These are phyloP conservation scores for Oriolus oriolus DNA, from an alignment of 2,113 vertebrate genomes.

Conservation along the genomic window DNA sequence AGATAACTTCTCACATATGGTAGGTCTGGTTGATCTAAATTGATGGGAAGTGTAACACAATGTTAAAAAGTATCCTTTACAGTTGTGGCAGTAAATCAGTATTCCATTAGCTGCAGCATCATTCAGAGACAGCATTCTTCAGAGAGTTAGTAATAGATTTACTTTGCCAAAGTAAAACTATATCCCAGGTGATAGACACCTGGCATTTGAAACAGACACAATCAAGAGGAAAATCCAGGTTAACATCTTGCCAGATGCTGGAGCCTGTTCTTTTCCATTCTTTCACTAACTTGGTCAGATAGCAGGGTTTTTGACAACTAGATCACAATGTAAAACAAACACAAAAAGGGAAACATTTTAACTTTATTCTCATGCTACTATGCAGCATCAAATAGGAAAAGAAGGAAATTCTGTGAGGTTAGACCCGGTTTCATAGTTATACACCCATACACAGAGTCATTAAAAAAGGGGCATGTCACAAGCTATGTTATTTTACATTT, in stretches of 20 bases:
- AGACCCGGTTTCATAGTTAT: background rate
- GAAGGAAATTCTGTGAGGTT: background rate
- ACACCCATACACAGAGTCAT: background rate
- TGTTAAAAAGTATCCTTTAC: conserved; percentile 63
- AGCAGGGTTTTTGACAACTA: background rate
- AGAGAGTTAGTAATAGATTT: conserved; percentile 57
- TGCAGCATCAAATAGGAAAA: background rate
- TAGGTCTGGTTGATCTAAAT: conserved; percentile 66
- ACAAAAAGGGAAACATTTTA: background rate
- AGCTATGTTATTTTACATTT: background rate
- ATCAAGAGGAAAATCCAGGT: conserved; percentile 42
- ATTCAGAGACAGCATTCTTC: conserved; percentile 63
- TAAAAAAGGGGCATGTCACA: background rate
- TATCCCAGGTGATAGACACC: conserved; percentile 60
- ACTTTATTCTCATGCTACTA: background rate
- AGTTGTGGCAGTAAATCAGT: conserved; percentile 60
- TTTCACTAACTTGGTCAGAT: conserved; percentile 9
- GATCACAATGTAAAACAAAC: background rate
- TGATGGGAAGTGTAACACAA: conserved; percentile 63
- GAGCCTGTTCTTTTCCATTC: conserved; percentile 29
- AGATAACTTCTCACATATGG: conserved; percentile 72
- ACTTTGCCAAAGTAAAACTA: conserved; percentile 54
- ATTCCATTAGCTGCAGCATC: conserved; percentile 48
- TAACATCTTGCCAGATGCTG: conserved; percentile 44
- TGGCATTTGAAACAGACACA: conserved; percentile 49